These are phyloP conservation scores for Pogonophryne albipinna DNA, from an alignment of 2,797 vertebrate species.

Conservation along the genomic window DNA sequence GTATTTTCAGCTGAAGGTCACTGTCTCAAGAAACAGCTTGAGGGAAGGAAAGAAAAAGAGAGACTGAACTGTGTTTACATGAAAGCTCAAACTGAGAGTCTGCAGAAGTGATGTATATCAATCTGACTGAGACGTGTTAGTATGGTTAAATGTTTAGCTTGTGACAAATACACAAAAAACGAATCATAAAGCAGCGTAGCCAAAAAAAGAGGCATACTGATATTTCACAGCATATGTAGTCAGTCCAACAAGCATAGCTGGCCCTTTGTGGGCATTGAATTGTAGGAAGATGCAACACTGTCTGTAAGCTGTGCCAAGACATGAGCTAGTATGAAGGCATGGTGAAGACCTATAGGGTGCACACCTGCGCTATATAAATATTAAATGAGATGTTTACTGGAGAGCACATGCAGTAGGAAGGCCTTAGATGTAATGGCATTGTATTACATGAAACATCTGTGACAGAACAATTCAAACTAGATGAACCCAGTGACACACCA, in stretches of 20 bases:
- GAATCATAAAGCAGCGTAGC: background rate
- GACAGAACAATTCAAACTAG: slow-evolving; percentile 15
- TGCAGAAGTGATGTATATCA: background rate
- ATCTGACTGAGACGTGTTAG: background rate
- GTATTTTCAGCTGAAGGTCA: slow-evolving; percentile 64
- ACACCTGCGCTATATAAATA: slow-evolving; percentile 34
- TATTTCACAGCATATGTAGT: background rate
- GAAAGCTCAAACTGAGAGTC: slow-evolving; percentile 4
- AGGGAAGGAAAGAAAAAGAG: slow-evolving; percentile 17
- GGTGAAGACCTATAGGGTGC: background rate
- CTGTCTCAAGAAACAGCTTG: slow-evolving; percentile 26
- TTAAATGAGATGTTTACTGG: slow-evolving; percentile 35
- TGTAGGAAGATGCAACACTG: background rate
- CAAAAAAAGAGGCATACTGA: background rate
- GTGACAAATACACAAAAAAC: background rate
- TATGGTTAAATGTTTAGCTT: background rate
- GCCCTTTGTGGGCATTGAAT: background rate
- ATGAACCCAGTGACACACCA: slow-evolving; percentile 21
- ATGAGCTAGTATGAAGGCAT: slow-evolving; percentile 8
- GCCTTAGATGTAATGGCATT: slow-evolving; percentile 31
- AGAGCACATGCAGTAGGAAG: slow-evolving; percentile 4
- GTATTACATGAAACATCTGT: slow-evolving; percentile 55
- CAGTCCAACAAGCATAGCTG: slow-evolving; percentile 21
- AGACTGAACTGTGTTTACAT: slow-evolving; percentile 24
- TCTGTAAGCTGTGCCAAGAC: slow-evolving; percentile 3